Evolutionary conservation across 2,888 invertebrate species (phyloP).

Genomic region (Cordilura impudica): DNA sequence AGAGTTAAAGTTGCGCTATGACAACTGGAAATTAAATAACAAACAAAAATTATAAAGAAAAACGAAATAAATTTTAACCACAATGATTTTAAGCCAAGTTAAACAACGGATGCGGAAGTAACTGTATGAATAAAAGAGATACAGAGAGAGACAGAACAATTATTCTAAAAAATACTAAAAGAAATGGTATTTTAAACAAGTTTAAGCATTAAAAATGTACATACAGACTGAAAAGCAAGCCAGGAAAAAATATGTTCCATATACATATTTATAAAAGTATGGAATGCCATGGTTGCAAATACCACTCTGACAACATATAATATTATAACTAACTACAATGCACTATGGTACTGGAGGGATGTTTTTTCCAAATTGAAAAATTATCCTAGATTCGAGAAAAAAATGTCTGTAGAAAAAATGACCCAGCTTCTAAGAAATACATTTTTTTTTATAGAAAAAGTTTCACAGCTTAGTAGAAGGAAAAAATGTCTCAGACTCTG

Average conservation of each 20-base stretch:
- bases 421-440: too few relatives aligned
- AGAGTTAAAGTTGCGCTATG: too few relatives aligned
- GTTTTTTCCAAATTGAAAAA: too few relatives aligned
- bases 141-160: not conserved
- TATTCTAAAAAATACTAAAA: constrained; percentile 24
- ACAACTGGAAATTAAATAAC: constrained; percentile 40
- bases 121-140: constrained; percentile 23
- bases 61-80: not conserved
- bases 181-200: constrained; percentile 47
- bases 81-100: constrained; percentile 35
- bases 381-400: too few relatives aligned
- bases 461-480: too few relatives aligned
- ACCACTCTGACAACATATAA: not conserved
- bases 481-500: too few relatives aligned
- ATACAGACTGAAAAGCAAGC: constrained; percentile 8
- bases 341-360: not conserved
- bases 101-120: constrained; percentile 61
- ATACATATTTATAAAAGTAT: too few relatives aligned
- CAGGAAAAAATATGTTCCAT: not conserved
- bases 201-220: constrained; percentile 36
- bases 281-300: not conserved
- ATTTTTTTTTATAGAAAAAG: too few relatives aligned
- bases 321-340: not conserved
- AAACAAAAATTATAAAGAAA: constrained; percentile 10
- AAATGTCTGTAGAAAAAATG: too few relatives aligned